Evolutionary conservation across 2,797 vertebrate genomes (phyloP), one percentile per base, ranked within the genome.

Genomic region (Austrolebias charrua): DNA sequence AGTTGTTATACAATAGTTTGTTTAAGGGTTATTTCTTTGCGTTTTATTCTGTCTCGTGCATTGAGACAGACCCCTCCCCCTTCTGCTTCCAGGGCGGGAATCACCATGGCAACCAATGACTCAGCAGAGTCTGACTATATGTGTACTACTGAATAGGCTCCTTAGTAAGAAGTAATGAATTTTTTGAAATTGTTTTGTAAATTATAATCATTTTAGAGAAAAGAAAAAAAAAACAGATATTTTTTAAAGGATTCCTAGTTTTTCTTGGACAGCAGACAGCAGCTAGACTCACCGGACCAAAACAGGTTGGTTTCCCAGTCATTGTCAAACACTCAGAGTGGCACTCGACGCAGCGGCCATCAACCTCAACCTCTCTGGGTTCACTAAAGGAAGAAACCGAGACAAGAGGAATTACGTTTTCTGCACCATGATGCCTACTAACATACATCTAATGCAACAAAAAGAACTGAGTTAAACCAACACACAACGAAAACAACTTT

Each of bases 321-420:
- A 66, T 79, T 18, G 19, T 85, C 46, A 92, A 84, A 85, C 96
- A 98, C 80, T 98, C 95, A 0, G 88, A 61, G 72, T 98, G 91
- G 84, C 96, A 98, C 45, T 85, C 78, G 6, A 95, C 79, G 70
- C 96, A 98, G 55, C 82, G 87, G 4, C 81, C 76, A 43, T 92
- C 80, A 57, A 90, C 81, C 79, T 89, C 81, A 53, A 92, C 95
- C 77, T 98, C 96, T 55, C 95, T 91, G 0, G 93, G 94, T 45
- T 92, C 89, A 2, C 96, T 98, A 88, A 79, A 78, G 56, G 18
- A 12, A 13, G 14, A 72, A 43, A 63, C 28, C 53, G 16, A 43
- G 11, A 12, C 16, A 8, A 8, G 15, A 43, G 20, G 44, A 48
- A 16, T 33, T 11, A 12, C 4, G 3, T 6, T 48, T 8, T 16